A percentile compares a stretch with the other conserved stretches of the same genome.
phyloP scores from a whole-genome alignment of 2,113 vertebrate genomes.

The Nycticorax nycticorax region DNA sequence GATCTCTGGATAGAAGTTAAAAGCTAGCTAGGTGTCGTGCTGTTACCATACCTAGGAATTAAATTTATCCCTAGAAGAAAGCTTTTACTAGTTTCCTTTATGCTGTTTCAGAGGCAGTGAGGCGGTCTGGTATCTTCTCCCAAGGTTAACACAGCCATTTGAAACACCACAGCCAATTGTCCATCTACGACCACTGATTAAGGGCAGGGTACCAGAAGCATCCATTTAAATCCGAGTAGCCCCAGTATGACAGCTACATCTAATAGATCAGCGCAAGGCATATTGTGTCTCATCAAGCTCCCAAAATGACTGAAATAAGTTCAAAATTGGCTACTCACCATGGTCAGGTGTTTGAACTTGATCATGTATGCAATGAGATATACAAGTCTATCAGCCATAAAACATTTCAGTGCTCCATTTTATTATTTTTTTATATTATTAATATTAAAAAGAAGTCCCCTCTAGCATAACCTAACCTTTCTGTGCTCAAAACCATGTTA shows the following conservation, averaged over 20 bases:
- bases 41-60: neutral
- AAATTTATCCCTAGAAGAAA: neutral
- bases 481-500: neutral
- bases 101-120: neutral
- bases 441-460: neutral
- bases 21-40: neutral
- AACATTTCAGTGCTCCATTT: neutral
- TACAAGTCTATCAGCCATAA: neutral
- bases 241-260: neutral
- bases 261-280: neutral
- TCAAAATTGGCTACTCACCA: neutral
- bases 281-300: neutral
- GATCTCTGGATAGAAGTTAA: neutral
- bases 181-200: neutral
- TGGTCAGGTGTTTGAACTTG: neutral
- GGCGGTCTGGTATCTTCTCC: neutral
- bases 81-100: neutral
- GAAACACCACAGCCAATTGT: neutral
- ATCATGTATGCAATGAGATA: neutral
- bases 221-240: neutral
- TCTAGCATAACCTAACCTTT: neutral
- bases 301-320: neutral
- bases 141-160: conserved; percentile 30
- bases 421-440: neutral
- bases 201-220: neutral